Evolutionary conservation across 2,113 vertebrate species (phyloP), one percentile per base, ranked within the genome.

Genomic region (Thunnus thynnus): DNA sequence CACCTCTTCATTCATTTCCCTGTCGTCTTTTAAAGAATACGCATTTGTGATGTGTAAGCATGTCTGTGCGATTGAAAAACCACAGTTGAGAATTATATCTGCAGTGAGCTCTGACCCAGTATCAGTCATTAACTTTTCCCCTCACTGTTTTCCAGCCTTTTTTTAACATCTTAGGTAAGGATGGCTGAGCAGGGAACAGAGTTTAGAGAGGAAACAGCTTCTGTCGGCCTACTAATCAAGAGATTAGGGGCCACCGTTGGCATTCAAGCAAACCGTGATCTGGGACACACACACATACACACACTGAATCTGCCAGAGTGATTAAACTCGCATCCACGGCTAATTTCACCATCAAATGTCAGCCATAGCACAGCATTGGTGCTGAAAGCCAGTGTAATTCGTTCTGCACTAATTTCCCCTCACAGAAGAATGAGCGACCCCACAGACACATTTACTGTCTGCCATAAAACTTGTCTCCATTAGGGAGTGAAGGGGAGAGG

Each of bases 291-390:
- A 51, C 32, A 55, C 56, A 78, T 32, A 79, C 17, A 66, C 71
- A 75, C 55, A 73, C 5, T 14, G 48, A 89, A 90, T 86, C 86
- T 83, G 75, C 84, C 84, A 76, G 80, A 84, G 86, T 89, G 88
- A 93, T 94, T 92, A 87, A 92, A 91, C 88, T 87, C 84, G 88
- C 86, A 82, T 93, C 88, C 77, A 85, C 55, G 83, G 89, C 81
- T 94, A 91, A 94, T 94, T 94, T 91, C 90, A 90, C 89, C 89
- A 91, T 94, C 91, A 93, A 93, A 94, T 94, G 91, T 94, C 91
- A 93, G 79, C 78, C 65, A 71, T 90, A 88, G 90, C 78, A 52
- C 83, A 55, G 78, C 82, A 36, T 14, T 64, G 80, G 74, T 62
- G 83, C 85, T 88, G 86, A 91, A 92, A 88, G 86, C 80, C 84